Evolutionary conservation across 2,797 vertebrate species (phyloP), one percentile per base, ranked within the genome.

Genomic region (Mareca penelope): DNA sequence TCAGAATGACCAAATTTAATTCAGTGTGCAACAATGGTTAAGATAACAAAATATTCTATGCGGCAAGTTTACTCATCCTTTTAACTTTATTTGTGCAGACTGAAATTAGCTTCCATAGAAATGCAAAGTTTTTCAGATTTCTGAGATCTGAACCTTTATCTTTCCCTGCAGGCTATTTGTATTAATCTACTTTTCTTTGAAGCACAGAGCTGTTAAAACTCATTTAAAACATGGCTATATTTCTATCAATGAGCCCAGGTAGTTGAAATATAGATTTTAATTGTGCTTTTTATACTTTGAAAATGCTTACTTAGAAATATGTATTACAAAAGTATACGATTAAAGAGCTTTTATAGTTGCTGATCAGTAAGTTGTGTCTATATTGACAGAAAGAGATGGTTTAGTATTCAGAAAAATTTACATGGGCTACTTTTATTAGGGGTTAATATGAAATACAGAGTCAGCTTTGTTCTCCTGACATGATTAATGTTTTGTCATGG

Each of bases 21-120:
- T 94, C 77, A 90, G 56, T 44, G 35, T 83, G 40, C 77, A 89
- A 76, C 72, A 92, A 76, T 83, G 28, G 76, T 52, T 69, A 65
- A 89, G 80, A 92, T 95, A 86, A 84, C 75, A 93, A 92, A 95
- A 92, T 93, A 88, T 68, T 89, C 88, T 73, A 50, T 86, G 87
- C 77, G 90, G 89, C 63, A 86, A 95, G 89, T 96, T 95, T 96
- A 96, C 77, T 96, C 77, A 94, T 94, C 87, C 82, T 96, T 82
- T 95, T 94, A 94, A 93, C 83, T 94, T 92, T 95, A 94, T 96
- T 96, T 95, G 92, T 90, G 73, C 63, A 95, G 86, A 63, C 89
- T 93, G 91, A 94, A 96, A 96, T 93, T 95, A 81, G 83, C 91
- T 96, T 96, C 88, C 69, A 95, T 85, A 73, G 94, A 96, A 96